phyloP scores from a whole-genome alignment of 92 coral and sea anemone species.

The Zoanthus sansibaricus region DNA sequence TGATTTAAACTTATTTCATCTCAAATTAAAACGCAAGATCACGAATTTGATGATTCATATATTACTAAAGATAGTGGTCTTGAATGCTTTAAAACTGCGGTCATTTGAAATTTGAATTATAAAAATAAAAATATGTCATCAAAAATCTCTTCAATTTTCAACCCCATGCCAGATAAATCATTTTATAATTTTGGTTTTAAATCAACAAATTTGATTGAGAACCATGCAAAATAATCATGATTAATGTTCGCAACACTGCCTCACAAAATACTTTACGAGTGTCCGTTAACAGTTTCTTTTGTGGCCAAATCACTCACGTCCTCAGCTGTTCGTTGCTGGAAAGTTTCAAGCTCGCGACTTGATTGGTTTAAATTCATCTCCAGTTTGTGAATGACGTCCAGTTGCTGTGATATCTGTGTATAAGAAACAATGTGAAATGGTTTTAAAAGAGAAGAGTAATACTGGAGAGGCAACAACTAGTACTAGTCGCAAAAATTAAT shows the following conservation, averaged over 20 bases:
- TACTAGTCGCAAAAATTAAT: too few species aligned
- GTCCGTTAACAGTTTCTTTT: slow-evolving; percentile 54
- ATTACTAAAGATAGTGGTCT: slow-evolving; percentile 42
- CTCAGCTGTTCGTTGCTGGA: slow-evolving; percentile 76
- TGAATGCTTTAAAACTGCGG: slow-evolving; percentile 30
- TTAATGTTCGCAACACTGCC: not conserved
- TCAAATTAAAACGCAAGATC: not conserved
- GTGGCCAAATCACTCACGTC: slow-evolving; percentile 83
- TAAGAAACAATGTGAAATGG: too few species aligned
- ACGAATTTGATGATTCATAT: not conserved
- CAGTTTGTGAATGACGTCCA: slow-evolving; percentile 88
- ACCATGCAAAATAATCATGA: slow-evolving; percentile 16
- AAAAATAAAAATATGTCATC: not conserved
- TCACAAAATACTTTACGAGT: slow-evolving; percentile 9
- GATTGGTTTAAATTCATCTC: slow-evolving; percentile 88
- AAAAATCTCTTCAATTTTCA: not conserved
- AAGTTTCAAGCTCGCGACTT: slow-evolving; percentile 74
- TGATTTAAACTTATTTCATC: not conserved
- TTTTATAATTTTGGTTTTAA: not conserved
- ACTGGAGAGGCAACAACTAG: too few species aligned
- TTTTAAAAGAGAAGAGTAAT: too few species aligned
- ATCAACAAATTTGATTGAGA: slow-evolving; percentile 11
- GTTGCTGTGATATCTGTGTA: slow-evolving; percentile 85
- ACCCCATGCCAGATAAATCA: not conserved
- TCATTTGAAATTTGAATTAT: not conserved